Evolutionary conservation across 2,113 vertebrate species (phyloP).

Genomic region (Gavia stellata): DNA sequence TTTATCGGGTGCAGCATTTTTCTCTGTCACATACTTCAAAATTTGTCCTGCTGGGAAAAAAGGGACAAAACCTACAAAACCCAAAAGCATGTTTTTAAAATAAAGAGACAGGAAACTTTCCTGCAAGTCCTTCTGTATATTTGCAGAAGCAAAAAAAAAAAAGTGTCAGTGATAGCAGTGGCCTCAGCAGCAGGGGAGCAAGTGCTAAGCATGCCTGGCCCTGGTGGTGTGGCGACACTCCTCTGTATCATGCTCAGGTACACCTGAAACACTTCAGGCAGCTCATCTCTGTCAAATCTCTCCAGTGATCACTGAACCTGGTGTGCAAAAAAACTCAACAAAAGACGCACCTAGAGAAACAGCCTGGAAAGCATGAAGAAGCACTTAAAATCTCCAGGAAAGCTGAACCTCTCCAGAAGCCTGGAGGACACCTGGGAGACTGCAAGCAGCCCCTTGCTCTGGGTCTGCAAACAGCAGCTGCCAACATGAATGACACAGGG

Average conservation of each 20-base stretch:
- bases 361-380: neutral
- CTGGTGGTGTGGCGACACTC: neutral
- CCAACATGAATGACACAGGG: fast-evolving
- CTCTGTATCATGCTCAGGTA: neutral
- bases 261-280: neutral
- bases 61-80: neutral
- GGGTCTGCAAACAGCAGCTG: neutral
- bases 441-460: neutral
- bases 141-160: neutral
- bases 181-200: neutral
- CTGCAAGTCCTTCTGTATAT: neutral
- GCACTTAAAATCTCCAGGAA: neutral
- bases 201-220: neutral
- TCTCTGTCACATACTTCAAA: neutral
- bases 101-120: neutral
- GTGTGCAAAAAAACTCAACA: no score
- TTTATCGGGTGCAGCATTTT: neutral
- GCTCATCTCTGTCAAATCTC: neutral
- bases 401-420: neutral
- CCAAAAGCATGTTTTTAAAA: neutral
- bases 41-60: neutral
- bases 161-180: neutral
- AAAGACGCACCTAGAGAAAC: neutral
- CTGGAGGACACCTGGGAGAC: neutral
- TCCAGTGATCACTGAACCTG: neutral